These are phyloP conservation scores for Umimayanthus kanabou DNA, from an alignment of 92 coral and sea anemone species.

Conservation along the genomic window DNA sequence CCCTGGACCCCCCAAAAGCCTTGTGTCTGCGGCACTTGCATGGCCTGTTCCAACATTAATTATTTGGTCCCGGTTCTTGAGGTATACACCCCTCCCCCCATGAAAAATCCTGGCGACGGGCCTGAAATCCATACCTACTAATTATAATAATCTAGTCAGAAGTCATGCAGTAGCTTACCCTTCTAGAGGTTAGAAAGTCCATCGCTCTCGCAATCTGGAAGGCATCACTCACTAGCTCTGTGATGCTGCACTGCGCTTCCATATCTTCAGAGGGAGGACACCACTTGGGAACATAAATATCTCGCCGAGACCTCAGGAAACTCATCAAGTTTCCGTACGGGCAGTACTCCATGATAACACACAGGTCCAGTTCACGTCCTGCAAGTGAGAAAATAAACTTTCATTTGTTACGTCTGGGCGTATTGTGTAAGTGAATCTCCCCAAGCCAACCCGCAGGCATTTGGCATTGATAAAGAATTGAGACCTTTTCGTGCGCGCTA, in stretches of 20 bases:
- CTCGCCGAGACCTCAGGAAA: constrained; percentile 73
- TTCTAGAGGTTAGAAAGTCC: constrained; percentile 85
- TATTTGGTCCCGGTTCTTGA: too few species aligned
- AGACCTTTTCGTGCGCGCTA: too few species aligned
- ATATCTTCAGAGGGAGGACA: constrained; percentile 68
- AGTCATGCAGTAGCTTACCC: constrained; percentile 50
- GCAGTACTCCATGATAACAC: constrained; percentile 88
- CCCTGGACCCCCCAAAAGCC: too few species aligned
- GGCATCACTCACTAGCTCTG: constrained; percentile 79
- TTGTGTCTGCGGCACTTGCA: too few species aligned
- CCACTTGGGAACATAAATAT: constrained; percentile 73
- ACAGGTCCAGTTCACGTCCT: constrained; percentile 77
- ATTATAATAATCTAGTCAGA: neutral
- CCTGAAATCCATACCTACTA: too few species aligned
- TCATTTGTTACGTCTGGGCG: neutral
- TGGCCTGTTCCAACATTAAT: too few species aligned
- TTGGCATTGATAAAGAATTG: too few species aligned
- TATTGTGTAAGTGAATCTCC: neutral
- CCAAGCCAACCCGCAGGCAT: too few species aligned
- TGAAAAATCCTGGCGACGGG: too few species aligned
- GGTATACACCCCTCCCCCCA: too few species aligned
- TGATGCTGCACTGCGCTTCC: constrained; percentile 65
- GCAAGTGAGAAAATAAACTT: neutral
- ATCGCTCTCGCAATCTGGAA: constrained; percentile 91
- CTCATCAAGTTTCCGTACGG: constrained; percentile 81